phyloP scores from a whole-genome alignment of 2,113 vertebrate genomes.

The Setophaga petechia region DNA sequence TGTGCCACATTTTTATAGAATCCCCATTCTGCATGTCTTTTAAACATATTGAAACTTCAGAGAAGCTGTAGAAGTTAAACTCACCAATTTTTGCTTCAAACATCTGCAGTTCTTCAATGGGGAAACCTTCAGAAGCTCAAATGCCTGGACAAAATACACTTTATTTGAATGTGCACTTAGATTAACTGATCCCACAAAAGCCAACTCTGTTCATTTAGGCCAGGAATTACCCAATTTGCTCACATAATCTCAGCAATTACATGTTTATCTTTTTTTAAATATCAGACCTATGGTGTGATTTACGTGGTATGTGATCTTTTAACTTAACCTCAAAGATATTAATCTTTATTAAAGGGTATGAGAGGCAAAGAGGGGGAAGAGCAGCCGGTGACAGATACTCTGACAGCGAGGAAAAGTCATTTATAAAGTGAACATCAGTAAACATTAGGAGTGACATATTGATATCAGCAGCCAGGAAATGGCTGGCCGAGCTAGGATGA shows the following conservation, averaged over 20 bases:
- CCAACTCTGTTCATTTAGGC: constrained; percentile 29
- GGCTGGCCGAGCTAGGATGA: not conserved
- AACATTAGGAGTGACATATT: constrained; percentile 32
- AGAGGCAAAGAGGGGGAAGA: constrained; percentile 9
- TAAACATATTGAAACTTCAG: not conserved
- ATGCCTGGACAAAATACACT: not conserved
- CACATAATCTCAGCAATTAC: constrained; percentile 50
- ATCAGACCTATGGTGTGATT: constrained; percentile 33
- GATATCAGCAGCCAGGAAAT: not conserved
- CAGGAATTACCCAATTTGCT: constrained; percentile 44
- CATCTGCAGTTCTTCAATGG: not conserved
- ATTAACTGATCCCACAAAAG: constrained; percentile 13
- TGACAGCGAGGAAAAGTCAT: constrained; percentile 21
- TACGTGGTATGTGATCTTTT: constrained; percentile 21
- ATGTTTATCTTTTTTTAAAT: constrained; percentile 32
- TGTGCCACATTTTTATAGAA: constrained; percentile 7
- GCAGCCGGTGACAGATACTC: not conserved
- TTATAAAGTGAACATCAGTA: constrained; percentile 40
- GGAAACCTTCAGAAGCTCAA: not conserved
- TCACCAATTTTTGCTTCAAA: not conserved
- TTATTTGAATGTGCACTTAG: not conserved
- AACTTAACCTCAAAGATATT: constrained; percentile 20
- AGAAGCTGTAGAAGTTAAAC: not conserved
- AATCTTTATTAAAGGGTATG: constrained; percentile 41
- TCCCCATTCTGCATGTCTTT: not conserved